Evolutionary conservation across 2,797 vertebrate genomes (phyloP).

Genomic region (Anguilla megastoma): DNA sequence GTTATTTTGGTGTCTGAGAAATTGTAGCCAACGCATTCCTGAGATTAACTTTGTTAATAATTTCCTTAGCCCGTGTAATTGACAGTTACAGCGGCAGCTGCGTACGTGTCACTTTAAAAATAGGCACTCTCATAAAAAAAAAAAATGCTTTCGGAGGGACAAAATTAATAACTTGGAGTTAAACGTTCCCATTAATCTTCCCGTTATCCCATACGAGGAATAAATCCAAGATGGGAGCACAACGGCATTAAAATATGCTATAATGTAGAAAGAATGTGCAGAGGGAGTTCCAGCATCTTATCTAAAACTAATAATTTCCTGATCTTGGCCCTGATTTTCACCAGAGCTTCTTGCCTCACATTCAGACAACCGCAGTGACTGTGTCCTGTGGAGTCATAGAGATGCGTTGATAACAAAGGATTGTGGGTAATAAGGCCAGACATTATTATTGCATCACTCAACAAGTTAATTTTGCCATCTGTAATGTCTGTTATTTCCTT

Average conservation of each 20-base stretch:
- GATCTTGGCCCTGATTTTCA: constrained; percentile 43
- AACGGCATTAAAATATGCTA: constrained; percentile 57
- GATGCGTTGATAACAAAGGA: neutral
- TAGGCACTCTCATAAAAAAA: neutral
- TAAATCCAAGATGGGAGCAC: constrained; percentile 45
- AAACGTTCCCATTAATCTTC: constrained; percentile 22
- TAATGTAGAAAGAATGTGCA: constrained; percentile 66
- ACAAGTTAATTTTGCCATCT: neutral
- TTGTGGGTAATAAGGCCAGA: constrained; percentile 8
- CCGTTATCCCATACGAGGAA: constrained; percentile 63
- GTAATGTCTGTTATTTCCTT: neutral
- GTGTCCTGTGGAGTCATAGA: neutral
- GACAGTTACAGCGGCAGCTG: neutral
- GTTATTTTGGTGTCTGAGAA: neutral
- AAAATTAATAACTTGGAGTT: constrained; percentile 44
- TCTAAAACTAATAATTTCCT: constrained; percentile 52
- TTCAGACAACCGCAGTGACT: neutral
- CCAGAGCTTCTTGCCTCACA: constrained; percentile 19
- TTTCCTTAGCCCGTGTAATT: neutral
- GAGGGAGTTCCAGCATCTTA: constrained; percentile 56
- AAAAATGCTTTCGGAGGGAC: constrained; percentile 23
- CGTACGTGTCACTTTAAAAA: neutral
- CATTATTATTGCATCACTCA: neutral
- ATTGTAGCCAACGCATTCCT: neutral
- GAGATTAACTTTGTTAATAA: neutral